Percentiles rank a stretch among this genome's conserved stretches.
These are phyloP conservation scores for Pseudococcus longispinus DNA, from an alignment of 2,888 invertebrate species.

Conservation along the genomic window DNA sequence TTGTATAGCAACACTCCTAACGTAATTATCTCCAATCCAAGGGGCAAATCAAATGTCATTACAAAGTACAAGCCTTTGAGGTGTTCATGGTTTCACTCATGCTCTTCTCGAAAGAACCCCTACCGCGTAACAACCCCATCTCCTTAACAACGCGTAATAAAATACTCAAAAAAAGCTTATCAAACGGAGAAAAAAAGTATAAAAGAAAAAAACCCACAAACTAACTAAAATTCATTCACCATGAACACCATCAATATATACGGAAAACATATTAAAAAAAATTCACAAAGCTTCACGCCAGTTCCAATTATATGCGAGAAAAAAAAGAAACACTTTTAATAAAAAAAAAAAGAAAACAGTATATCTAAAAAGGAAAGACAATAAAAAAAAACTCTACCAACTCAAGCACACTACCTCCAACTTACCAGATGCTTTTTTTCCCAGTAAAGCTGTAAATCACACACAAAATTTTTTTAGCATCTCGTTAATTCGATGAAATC, in stretches of 20 bases:
- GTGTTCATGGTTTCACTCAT: not conserved
- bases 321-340: constrained; percentile 21
- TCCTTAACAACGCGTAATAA: not conserved
- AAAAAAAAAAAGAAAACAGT: not conserved
- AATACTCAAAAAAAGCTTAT: constrained; percentile 1
- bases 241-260: constrained; percentile 15
- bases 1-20: not conserved
- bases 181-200: not conserved
- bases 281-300: constrained; percentile 20
- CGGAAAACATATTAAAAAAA: constrained; percentile 21
- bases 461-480: constrained; percentile 39
- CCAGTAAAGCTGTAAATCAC: constrained; percentile 45
- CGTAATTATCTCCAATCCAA: not conserved
- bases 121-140: not conserved
- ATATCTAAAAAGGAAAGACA: constrained; percentile 23
- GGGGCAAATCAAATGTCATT: too few relatives aligned
- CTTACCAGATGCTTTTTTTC: constrained; percentile 43
- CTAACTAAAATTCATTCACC: constrained; percentile 1
- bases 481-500: constrained; percentile 36
- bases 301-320: constrained; percentile 1
- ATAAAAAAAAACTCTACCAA: constrained; percentile 37
- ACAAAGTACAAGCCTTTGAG: not conserved
- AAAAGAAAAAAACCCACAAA: not conserved
- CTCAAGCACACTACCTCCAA: constrained; percentile 42
- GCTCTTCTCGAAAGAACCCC: not conserved